Conservation (phyloP, 2,888 invertebrate species). For the Caenorhabditis sp. region DNA sequence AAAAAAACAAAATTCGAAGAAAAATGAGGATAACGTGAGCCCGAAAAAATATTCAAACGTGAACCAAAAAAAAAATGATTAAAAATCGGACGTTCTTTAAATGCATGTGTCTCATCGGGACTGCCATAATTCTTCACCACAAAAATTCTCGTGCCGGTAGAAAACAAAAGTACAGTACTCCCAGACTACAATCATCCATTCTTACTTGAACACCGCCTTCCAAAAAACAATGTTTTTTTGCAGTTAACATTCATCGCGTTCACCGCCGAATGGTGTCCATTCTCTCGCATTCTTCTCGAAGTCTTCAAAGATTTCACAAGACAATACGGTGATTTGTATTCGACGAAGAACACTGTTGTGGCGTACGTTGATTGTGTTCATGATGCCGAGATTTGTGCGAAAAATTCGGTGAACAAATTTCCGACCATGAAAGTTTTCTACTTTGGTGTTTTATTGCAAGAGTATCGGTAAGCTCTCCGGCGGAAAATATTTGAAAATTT, state of each 20-base stretch:
- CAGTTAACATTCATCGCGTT: background rate
- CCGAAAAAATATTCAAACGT: too few species aligned
- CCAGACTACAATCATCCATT: too few species aligned
- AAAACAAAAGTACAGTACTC: too few species aligned
- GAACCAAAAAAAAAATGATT: too few species aligned
- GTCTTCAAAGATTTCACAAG: background rate
- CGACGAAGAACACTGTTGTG: background rate
- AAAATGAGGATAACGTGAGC: too few species aligned
- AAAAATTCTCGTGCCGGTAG: too few species aligned
- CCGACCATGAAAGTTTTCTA: slow-evolving; percentile 35
- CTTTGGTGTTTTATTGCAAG: slow-evolving; percentile 19
- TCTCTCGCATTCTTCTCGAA: background rate
- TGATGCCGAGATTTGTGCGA: background rate
- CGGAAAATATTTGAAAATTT: background rate
- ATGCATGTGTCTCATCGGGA: too few species aligned
- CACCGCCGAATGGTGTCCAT: background rate
- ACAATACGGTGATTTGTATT: background rate
- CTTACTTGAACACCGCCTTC: too few species aligned
- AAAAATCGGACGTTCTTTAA: too few species aligned
- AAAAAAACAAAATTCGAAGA: background rate
- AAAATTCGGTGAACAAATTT: slow-evolving; percentile 72
- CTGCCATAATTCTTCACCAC: too few species aligned
- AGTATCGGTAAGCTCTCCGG: slow-evolving; percentile 3
- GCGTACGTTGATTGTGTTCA: background rate
- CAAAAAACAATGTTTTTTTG: background rate